Conservation (phyloP, 1,140 invertebrate genomes). For the Cyclina sinensis region DNA sequence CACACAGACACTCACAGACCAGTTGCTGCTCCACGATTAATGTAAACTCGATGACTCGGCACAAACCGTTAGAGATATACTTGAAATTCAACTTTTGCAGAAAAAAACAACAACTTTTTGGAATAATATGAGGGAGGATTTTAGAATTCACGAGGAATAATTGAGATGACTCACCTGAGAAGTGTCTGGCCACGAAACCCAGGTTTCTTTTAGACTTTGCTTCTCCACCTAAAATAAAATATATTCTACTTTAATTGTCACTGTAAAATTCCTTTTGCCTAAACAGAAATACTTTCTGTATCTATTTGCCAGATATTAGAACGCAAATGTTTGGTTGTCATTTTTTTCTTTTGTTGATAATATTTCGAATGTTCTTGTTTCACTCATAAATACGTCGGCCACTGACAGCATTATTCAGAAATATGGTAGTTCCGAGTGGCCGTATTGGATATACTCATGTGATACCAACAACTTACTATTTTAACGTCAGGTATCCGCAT, state of each 20-base stretch:
- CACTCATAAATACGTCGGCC: too few relatives aligned
- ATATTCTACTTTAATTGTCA: background rate
- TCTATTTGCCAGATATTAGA: background rate
- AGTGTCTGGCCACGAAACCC: background rate
- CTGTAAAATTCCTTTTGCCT: background rate
- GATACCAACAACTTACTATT: too few relatives aligned
- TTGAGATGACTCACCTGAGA: background rate
- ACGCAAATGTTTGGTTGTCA: background rate
- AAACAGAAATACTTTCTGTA: background rate
- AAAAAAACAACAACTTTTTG: background rate
- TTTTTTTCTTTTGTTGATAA: too few relatives aligned
- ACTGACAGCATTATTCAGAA: too few relatives aligned
- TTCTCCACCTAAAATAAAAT: background rate
- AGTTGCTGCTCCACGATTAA: background rate
- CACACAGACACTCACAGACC: background rate
- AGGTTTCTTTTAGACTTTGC: background rate
- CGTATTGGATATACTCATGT: too few relatives aligned
- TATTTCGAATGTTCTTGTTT: too few relatives aligned
- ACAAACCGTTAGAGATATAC: background rate
- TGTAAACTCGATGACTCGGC: background rate
- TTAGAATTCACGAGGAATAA: too few relatives aligned
- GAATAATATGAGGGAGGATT: background rate
- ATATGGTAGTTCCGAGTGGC: too few relatives aligned
- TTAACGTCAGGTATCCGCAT: too few relatives aligned
- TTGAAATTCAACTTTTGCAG: background rate